Evolutionary conservation across 1,140 invertebrate genomes (phyloP), one percentile per base, ranked within the genome.

Genomic region (Pachypsylla venusta): DNA sequence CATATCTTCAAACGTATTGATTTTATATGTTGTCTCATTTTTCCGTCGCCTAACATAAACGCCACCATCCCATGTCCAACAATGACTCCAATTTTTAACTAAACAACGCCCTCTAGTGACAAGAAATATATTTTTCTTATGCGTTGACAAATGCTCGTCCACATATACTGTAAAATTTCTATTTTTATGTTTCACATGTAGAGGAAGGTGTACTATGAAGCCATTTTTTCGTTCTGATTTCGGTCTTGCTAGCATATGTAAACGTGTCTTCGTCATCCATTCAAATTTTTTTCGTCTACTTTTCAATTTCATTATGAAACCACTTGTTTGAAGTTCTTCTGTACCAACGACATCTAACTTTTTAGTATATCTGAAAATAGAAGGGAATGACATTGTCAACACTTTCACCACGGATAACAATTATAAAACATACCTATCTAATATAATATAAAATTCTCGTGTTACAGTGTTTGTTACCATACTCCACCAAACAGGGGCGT

Each of bases 121-220:
- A 3, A 48, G 42, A 22, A 48, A 48, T 22, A 48, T 7, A 19
- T 48, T 48, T 22, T 19, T 48, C 42, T 48, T 48, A 22, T 48
- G 42, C 42, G 42, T 48, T 5, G 42, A 48, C 42, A 48, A 22
- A 19, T 48, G 42, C 42, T 48, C 42, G 42, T 48, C 42, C 4
- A 48, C 22, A 22, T 48, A 48, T 7, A 48, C 42, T 22, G 42
- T 48, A n/a, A 48, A 48, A 22, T 48, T 48, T 19, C 42, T 4
- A 22, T 48, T 4, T 22, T n/a, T 48, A 19, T 48, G 22, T 22
- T 48, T 48, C 7, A n/a, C 42, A 22, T 48, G 42, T 4, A 7
- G 5, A n/a, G 4, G 7, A n/a, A 48, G 42, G 22, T 48, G 42
- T n/a, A 48, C n/a, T n/a, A 3, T 48, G 42, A 48, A 48, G 4